Base-by-base conservation (phyloP, 2,113 vertebrate species). In the Ceratotherium simum region DNA sequence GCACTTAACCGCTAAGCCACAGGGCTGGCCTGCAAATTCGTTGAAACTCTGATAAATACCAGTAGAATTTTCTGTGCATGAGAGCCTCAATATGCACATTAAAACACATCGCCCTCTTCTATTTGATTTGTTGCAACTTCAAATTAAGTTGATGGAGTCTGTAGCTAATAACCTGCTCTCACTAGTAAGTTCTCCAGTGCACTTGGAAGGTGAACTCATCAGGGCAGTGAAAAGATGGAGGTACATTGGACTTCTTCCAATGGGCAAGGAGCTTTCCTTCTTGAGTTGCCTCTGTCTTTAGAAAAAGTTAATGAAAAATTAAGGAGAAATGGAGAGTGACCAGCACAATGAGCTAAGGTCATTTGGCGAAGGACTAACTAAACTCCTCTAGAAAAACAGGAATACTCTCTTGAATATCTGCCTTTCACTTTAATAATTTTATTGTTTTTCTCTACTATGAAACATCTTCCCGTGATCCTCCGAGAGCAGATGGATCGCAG, bases 341-440 rank as follows among this genome's bases (percentile, higher is more conserved):
- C 83, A 70, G 21, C 18, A 65, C 5, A 46, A 16, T 82, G 42
- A 82, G 14, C 56, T 39, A 48, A 56, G 42, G 75, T 73, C 65
- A 14, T 76, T 82, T 94, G 58, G 18, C 33, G 8, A 79, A 46
- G 70, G 21, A 64, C 64, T 76, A 9, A 79, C 58, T 62, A 46
- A 80, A 75, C 25, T 86, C 39, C 73, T n/a, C 9, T 29, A 67
- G 58, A 5, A 72, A 36, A 89, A 83, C 36, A 27, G 14, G 27
- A 46, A 33, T 33, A 39, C 31, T 81, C 27, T 88, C 27, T 70
- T 82, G 81, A 36, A 8, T 20, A 31, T 39, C 36, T 89, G 10
- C 39, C 54, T 90, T 96, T 85, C 23, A 33, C 60, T 91, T 83
- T 73, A 72, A 73, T 67, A 65, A 88, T 93, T 72, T 76, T 42